These are phyloP conservation scores for Arizona elegans DNA, from an alignment of 2,113 vertebrate species.

Conservation along the genomic window DNA sequence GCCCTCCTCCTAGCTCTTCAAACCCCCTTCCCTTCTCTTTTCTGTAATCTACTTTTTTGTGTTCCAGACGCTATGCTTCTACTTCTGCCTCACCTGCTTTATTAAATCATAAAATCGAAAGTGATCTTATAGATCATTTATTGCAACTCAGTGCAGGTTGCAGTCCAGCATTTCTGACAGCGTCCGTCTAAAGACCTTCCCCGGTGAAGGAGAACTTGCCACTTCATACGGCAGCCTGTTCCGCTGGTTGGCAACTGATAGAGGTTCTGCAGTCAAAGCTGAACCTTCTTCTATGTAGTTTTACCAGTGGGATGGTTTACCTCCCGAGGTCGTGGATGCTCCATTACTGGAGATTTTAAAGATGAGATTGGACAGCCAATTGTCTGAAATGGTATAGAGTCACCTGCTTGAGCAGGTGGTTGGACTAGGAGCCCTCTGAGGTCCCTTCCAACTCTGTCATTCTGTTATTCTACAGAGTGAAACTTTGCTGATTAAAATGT, in stretches of 20 bases:
- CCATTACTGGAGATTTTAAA: background rate
- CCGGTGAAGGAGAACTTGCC: background rate
- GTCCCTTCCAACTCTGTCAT: background rate
- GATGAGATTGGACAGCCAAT: background rate
- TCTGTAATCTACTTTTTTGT: conserved; percentile 59
- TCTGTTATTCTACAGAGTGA: background rate
- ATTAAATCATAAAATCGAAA: background rate
- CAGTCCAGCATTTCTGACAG: background rate
- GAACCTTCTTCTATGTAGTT: background rate
- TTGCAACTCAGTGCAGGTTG: background rate
- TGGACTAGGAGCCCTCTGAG: background rate
- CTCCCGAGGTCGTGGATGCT: background rate
- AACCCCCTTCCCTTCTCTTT: conserved; percentile 45
- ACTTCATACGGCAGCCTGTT: background rate
- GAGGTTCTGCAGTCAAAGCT: background rate
- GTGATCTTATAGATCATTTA: background rate
- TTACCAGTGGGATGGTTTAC: background rate
- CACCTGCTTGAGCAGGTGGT: too few species aligned
- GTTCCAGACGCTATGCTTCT: background rate
- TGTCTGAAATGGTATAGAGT: background rate
- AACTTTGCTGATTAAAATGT: background rate
- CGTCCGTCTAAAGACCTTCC: background rate
- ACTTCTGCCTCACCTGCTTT: background rate
- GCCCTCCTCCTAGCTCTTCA: background rate
- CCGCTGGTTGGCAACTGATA: background rate